Percentiles rank a stretch among this genome's conserved stretches.
These are phyloP conservation scores for Branchipolynoe longqiensis DNA, from an alignment of 2,888 invertebrate species.

Conservation along the genomic window DNA sequence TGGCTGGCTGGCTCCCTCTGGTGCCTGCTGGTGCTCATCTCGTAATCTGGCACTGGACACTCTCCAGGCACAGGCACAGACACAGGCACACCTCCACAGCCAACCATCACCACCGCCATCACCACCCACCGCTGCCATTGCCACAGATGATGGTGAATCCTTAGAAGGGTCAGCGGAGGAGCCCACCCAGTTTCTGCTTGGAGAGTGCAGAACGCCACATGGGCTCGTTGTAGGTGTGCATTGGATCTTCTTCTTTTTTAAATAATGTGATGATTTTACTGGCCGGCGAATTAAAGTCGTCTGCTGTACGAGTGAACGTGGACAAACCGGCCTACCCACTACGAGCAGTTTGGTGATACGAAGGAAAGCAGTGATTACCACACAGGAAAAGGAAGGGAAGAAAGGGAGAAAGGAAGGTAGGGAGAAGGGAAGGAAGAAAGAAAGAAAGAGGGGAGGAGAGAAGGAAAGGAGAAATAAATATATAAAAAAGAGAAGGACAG, in stretches of 20 bases:
- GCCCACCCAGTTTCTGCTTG: neutral
- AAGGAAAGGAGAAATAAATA: too few relatives aligned
- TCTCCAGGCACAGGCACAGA: neutral
- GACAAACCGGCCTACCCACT: neutral
- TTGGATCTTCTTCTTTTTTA: too few relatives aligned
- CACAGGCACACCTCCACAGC: neutral
- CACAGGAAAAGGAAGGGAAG: too few relatives aligned
- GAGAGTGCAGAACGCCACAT: neutral
- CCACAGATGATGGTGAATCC: too few relatives aligned
- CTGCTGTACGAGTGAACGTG: neutral
- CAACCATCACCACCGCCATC: too few relatives aligned
- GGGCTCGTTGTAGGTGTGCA: too few relatives aligned
- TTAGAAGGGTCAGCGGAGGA: neutral
- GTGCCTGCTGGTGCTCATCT: conserved; percentile 5
- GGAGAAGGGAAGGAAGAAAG: too few relatives aligned
- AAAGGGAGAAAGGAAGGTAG: too few relatives aligned
- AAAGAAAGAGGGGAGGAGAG: too few relatives aligned
- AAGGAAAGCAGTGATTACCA: too few relatives aligned
- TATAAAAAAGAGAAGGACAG: too few relatives aligned
- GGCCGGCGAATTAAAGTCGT: neutral
- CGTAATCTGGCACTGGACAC: conserved; percentile 31
- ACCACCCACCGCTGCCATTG: too few relatives aligned
- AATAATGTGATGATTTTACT: neutral
- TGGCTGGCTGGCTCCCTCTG: neutral
- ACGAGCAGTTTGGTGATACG: neutral